Evolutionary conservation across 2,797 vertebrate species (phyloP), one percentile per base, ranked within the genome.

Genomic region (Gadopsis marmoratus): DNA sequence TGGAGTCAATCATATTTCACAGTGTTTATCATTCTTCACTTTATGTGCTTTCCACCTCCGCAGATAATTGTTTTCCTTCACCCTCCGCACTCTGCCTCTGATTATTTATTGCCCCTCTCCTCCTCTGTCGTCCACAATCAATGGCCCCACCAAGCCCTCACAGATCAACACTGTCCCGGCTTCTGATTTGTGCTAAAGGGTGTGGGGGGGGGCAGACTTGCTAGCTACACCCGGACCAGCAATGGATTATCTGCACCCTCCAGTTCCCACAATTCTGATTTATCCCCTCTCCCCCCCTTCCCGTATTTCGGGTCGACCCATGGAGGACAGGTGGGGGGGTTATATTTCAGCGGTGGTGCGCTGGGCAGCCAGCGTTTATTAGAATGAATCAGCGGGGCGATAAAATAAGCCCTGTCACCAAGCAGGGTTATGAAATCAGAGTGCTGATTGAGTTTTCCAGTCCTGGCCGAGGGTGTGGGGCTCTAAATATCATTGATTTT

Each of bases 401-500:
- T 97, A 96, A 97, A 97, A 96, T 96, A 97, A 95, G 90, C 91
- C 91, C 95, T 95, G 95, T 95, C 96, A 96, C 81, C 83, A 74
- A 95, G 95, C 93, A 91, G 94, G 93, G 96, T 97, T 97, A 97
- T 97, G 96, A 96, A 97, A 97, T 97, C 96, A 96, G 95, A 96
- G 90, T 14, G 84, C 92, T 95, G 94, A 95, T 95, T 95, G 94
- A 95, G 94, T 95, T 95, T 95, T 92, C 88, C 84, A 88, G 92
- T 87, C 77, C 86, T 74, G 91, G 90, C 89, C 81, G 69, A 90
- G 89, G 84, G 89, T 81, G 85, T 62, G 81, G 68, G 91, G 84
- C 92, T 92, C 91, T 94, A 95, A 95, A 94, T 94, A 94, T 95
- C 93, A 95, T 95, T 84, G 92, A 84, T 90, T 92, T 89, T 95